Base-by-base conservation (phyloP, 2,888 invertebrate species). In the Trilocha varians region DNA sequence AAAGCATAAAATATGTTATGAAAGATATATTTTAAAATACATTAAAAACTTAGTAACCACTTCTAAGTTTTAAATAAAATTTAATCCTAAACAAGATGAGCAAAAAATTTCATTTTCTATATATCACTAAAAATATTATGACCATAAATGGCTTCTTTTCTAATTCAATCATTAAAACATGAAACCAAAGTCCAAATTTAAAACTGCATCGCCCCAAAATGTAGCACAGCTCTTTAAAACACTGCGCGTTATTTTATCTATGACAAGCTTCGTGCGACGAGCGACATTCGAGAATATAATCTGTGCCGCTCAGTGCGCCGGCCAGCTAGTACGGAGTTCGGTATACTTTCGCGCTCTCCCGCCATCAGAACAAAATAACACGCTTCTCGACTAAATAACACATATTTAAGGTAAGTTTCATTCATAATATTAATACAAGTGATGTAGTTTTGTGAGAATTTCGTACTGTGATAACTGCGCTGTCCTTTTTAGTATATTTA, bases 261-360 rank as follows among this genome's bases (percentile, higher is more conserved):
- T 25, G 25, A 11, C 2, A 25, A 9, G 8, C 6, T 25, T 25
- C 25, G 25, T 11, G 5, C n/a, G n/a, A n/a, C n/a, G n/a, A n/a
- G 25, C 25, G 25, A 25, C 25, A n/a, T n/a, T n/a, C 25, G 25
- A 25, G 25, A 25, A 4, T 25, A 11, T 25, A 25, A 25, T 25
- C 25, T 18, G 16, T 18, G 13, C 33, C 33, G 13, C 33, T 34
- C 45, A 51, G 40, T 46, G 38, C 43, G 33, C 14, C 40, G 39
- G 38, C 15, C 34, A 41, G 43, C 35, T 43, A 47, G 40, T 35
- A 47, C 49, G 54, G 42, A 39, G 42, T 14, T 34, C n/a, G 34
- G 34, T 45, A 42, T 34, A 48, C 43, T 46, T 52, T 52, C 49
- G 50, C 48, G 53, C 46, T 48, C 45, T 49, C 42, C 47, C 47